These are phyloP conservation scores for Phycodurus eques DNA, from an alignment of 2,113 vertebrate genomes.

Conservation along the genomic window DNA sequence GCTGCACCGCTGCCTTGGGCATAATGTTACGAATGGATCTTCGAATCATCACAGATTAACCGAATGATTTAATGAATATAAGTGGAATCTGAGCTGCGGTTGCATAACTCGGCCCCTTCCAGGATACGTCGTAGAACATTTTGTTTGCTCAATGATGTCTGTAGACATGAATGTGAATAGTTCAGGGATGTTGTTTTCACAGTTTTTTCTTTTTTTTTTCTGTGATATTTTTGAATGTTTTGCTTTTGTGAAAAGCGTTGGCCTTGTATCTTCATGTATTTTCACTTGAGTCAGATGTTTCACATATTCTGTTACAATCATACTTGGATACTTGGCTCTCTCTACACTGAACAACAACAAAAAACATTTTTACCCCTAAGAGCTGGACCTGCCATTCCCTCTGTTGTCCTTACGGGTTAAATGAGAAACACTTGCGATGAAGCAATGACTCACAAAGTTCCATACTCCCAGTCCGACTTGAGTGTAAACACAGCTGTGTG, in stretches of 20 bases:
- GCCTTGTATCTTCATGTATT: background rate
- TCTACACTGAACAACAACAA: background rate
- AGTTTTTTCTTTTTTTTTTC: background rate
- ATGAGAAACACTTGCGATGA: slow-evolving; percentile 14
- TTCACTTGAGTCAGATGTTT: background rate
- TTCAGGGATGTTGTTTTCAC: background rate
- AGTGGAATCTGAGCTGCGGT: background rate
- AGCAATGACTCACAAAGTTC: slow-evolving; percentile 12
- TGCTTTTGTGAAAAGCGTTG: background rate
- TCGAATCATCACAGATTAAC: background rate
- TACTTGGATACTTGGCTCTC: background rate
- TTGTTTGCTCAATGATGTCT: background rate
- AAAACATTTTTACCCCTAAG: background rate
- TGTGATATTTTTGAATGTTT: background rate
- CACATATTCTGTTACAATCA: background rate
- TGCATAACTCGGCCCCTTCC: background rate
- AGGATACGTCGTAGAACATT: background rate
- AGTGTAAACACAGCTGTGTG: slow-evolving; percentile 32
- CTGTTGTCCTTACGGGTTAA: background rate
- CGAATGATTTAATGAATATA: background rate
- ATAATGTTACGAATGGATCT: background rate
- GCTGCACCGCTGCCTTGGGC: background rate
- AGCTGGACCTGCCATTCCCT: slow-evolving; percentile 5
- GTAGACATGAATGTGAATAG: too few relatives aligned
- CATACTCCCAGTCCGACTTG: slow-evolving; percentile 10